Evolutionary conservation across 2,888 invertebrate species (phyloP).

Genomic region (Xestoiulus laeticollis): DNA sequence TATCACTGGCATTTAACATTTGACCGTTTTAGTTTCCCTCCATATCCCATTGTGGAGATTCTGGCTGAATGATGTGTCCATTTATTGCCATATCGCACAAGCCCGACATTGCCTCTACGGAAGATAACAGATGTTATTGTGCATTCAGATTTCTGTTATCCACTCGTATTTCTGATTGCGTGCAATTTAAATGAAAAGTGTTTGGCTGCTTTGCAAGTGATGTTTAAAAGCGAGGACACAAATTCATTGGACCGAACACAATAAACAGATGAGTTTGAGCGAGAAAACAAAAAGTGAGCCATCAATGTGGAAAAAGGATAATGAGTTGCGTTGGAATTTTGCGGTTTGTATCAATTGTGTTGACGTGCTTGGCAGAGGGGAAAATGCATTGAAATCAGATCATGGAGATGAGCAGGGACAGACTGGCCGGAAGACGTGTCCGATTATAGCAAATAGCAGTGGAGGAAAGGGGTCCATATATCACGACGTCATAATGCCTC

Average conservation of each 20-base stretch:
- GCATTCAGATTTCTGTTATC: not conserved
- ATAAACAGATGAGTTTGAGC: not conserved
- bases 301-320: not conserved
- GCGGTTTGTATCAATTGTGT: not conserved
- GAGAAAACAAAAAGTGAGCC: slow-evolving; percentile 13
- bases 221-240: not conserved
- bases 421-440: slow-evolving; percentile 18
- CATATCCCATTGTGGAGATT: not conserved
- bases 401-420: not conserved
- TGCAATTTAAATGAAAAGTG: not conserved
- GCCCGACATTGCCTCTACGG: not conserved
- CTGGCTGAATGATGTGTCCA: not conserved
- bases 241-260: not conserved
- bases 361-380: not conserved
- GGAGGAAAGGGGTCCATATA: not conserved
- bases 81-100: not conserved
- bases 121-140: not conserved
- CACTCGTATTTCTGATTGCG: not conserved
- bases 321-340: slow-evolving; percentile 19
- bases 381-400: not conserved
- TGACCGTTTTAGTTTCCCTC: not conserved
- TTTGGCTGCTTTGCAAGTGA: not conserved
- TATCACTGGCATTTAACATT: not conserved
- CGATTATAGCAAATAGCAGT: not conserved
- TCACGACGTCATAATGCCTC: not conserved